These are phyloP conservation scores for Serranus cabrilla DNA, from an alignment of 2,797 vertebrate species.

Conservation along the genomic window DNA sequence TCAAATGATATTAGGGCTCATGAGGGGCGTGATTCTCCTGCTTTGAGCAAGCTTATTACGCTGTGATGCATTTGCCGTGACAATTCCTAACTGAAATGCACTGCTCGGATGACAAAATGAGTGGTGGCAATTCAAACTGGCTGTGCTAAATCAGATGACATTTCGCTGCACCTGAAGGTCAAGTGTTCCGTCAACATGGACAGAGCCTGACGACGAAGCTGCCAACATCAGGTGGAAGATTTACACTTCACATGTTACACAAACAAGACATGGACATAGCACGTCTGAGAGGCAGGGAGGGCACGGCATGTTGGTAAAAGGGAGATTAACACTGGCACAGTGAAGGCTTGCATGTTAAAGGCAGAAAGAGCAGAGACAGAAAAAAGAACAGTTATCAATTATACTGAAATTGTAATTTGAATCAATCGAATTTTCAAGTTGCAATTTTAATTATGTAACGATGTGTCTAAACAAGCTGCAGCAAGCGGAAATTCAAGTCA, in stretches of 20 bases:
- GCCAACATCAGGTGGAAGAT: conserved; percentile 60
- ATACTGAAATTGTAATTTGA: background rate
- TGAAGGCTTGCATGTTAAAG: background rate
- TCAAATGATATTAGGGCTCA: conserved; percentile 21
- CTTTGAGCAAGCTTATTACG: conserved; percentile 59
- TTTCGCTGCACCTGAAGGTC: conserved; percentile 84
- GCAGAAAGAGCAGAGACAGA: background rate
- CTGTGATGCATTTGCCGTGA: conserved; percentile 68
- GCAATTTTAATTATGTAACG: conserved; percentile 4
- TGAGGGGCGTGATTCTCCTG: conserved; percentile 15
- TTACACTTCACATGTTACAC: conserved; percentile 44
- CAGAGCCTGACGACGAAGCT: conserved; percentile 46
- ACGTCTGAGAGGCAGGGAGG: background rate
- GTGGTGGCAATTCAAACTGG: conserved; percentile 69
- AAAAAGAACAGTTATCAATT: background rate
- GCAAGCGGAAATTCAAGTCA: background rate
- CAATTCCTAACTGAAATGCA: conserved; percentile 65
- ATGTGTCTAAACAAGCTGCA: background rate
- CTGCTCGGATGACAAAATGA: conserved; percentile 69
- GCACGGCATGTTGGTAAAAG: background rate
- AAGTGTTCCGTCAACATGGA: conserved; percentile 81
- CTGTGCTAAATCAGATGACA: conserved; percentile 82
- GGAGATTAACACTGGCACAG: background rate
- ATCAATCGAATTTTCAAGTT: background rate
- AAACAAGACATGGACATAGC: conserved; percentile 42